Base-by-base conservation (phyloP, 2,797 vertebrate genomes). In the Microhierax caerulescens region DNA sequence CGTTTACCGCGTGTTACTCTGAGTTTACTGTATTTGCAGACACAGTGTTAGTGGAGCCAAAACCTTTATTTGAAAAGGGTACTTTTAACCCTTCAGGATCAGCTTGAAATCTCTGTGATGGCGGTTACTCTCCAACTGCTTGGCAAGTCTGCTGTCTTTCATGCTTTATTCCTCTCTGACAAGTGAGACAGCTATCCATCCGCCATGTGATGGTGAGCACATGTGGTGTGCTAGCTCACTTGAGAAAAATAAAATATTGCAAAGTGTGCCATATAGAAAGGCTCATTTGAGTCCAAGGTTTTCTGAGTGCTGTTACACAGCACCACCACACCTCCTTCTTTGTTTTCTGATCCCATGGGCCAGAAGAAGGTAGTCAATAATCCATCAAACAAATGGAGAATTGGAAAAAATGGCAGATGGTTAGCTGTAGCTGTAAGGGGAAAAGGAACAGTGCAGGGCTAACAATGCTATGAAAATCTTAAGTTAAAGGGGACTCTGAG, bases 331-430 rank as follows among this genome's bases (percentile, higher is more conserved):
- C 5, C 15, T 34, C n/a, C 32, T 34, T 34, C 23, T 45, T 32
- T 37, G 24, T 53, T 50, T 64, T 76, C 25, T 69, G 14, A 48
- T 72, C 45, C 54, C 4, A 2, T 15, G 39, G 36, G 41, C 24
- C 80, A n/a, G 30, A 11, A 73, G 24, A 43, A 57, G 41, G 2
- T 30, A 32, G 23, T 36, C 54, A 32, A 8, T 25, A 14, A 48
- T 23, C 17, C 43, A 27, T 19, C 11, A 85, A 11, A 11, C 23
- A 54, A 59, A 34, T 4, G 7, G 23, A 65, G n/a, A 77, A 53
- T 0, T 47, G 41, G 18, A 53, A 36, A 65, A 81, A 36, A n/a
- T 18, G 32, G 15, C 16, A 45, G 50, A 39, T 0, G 0, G 9
- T 65, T 45, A 57, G 25, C 12, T 77, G 32, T 45, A 64, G 60